Conservation (phyloP, 2,888 invertebrate species). For the Macaria liturata region DNA sequence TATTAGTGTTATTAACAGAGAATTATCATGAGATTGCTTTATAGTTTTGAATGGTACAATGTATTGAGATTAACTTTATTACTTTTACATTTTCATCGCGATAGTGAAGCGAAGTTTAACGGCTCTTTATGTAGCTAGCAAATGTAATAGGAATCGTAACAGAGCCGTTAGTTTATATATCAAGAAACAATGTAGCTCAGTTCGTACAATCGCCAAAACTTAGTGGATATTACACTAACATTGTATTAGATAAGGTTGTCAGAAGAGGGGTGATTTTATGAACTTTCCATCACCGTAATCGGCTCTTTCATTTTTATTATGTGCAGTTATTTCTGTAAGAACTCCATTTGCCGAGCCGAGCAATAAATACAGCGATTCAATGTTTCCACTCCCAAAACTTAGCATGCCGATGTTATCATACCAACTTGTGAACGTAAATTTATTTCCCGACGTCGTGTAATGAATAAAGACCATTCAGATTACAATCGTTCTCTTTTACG, state of each 20-base stretch:
- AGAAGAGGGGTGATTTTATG: slow-evolving; percentile 2
- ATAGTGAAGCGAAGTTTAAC: slow-evolving; percentile 6
- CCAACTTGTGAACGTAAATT: slow-evolving; percentile 38
- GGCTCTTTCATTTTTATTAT: neutral
- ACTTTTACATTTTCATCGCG: slow-evolving; percentile 26
- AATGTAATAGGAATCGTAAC: neutral
- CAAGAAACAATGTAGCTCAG: neutral
- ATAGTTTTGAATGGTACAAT: slow-evolving; percentile 42
- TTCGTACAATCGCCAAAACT: neutral
- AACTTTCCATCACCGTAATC: neutral
- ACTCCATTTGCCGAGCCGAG: neutral
- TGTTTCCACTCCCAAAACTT: slow-evolving; percentile 17
- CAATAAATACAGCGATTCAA: slow-evolving; percentile 16
- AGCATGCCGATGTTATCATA: slow-evolving; percentile 32
- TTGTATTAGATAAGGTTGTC: neutral
- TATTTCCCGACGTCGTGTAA: slow-evolving; percentile 43
- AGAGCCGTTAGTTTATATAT: neutral
- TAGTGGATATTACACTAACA: neutral
- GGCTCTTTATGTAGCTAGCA: neutral
- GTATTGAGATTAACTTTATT: slow-evolving; percentile 15
- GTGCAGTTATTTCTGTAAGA: slow-evolving; percentile 8
- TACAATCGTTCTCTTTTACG: slow-evolving; percentile 48
- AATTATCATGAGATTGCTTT: slow-evolving; percentile 44
- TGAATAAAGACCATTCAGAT: slow-evolving; percentile 45
- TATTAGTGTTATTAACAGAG: slow-evolving; percentile 56